Evolutionary conservation across 2,888 invertebrate genomes (phyloP), one percentile per base, ranked within the genome.

Genomic region (Hesperia comma): DNA sequence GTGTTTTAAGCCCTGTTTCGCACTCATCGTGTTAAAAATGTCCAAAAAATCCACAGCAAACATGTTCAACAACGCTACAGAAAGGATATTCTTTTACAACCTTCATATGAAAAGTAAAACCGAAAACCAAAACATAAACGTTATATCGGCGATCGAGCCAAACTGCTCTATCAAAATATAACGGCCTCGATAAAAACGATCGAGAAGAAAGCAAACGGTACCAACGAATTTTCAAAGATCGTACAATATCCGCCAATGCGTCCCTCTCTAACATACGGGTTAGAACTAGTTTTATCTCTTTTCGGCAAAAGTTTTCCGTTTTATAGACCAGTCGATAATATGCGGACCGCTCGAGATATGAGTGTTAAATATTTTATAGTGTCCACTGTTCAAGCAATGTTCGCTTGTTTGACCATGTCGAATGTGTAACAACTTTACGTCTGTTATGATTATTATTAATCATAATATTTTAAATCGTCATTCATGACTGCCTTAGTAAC

Each of bases 131-230:
- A 88, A 89, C 83, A 90, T 92, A 90, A 92, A 91, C 88, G 90
- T 91, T 90, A 90, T 88, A 91, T 86, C 86, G 88, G 79, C 86
- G 86, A 88, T 90, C 86, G 84, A 75, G 77, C 82, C 81, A 83
- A 90, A 92, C 87, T 81, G 89, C 90, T 89, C 90, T 88, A 92
- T 92, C 91, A 92, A 92, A 92, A 91, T 88, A 89, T 92, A 92
- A 92, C 91, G 91, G 85, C 88, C 72, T 77, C 89, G 89, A 92
- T 92, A 92, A 92, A 91, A 91, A 84, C 90, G 90, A 90, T 89
- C 86, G 88, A 85, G 85, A 90, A 90, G 90, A 92, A 91, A 91
- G 89, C 90, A 89, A 91, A 87, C 85, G 84, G 84, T 88, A 84
- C 86, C 86, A 81, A 81, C 85, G 87, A 90, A 88, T 86, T 88